Evolutionary conservation across 2,797 vertebrate species (phyloP).

Genomic region (Peromyscus nudipes): DNA sequence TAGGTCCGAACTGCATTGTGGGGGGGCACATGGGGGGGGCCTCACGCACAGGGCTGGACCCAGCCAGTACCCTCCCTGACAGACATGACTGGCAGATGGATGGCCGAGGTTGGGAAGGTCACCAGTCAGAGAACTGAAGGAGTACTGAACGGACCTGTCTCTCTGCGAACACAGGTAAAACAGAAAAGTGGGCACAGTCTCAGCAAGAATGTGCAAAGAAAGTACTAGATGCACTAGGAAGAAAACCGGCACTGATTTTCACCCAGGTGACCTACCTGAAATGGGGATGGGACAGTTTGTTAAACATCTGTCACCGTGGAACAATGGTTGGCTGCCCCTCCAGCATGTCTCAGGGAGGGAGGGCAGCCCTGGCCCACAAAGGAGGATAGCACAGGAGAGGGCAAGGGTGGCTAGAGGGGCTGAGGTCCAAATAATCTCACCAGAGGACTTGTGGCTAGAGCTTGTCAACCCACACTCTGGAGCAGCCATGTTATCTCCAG

Average conservation of each 20-base stretch:
- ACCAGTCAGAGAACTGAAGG: background rate
- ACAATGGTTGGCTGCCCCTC: background rate
- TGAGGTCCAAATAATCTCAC: background rate
- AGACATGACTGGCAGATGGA: background rate
- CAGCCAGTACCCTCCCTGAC: background rate
- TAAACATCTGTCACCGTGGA: background rate
- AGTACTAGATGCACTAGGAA: background rate
- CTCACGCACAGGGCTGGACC: background rate
- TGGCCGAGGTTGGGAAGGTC: background rate
- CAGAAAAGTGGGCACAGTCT: background rate
- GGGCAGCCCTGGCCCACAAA: background rate
- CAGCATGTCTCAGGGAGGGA: background rate
- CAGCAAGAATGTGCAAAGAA: background rate
- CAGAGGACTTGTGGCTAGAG: background rate
- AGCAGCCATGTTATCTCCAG: background rate
- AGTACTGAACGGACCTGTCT: background rate
- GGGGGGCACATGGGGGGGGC: background rate
- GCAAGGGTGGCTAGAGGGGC: background rate
- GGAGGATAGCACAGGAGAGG: background rate
- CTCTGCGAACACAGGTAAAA: background rate
- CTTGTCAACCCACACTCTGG: accelerated
- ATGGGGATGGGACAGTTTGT: background rate
- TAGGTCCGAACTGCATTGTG: background rate
- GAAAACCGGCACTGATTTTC: background rate
- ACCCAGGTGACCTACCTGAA: background rate